Evolutionary conservation across 2,888 invertebrate genomes (phyloP), one percentile per base, ranked within the genome.

Genomic region (Lobophora halterata): DNA sequence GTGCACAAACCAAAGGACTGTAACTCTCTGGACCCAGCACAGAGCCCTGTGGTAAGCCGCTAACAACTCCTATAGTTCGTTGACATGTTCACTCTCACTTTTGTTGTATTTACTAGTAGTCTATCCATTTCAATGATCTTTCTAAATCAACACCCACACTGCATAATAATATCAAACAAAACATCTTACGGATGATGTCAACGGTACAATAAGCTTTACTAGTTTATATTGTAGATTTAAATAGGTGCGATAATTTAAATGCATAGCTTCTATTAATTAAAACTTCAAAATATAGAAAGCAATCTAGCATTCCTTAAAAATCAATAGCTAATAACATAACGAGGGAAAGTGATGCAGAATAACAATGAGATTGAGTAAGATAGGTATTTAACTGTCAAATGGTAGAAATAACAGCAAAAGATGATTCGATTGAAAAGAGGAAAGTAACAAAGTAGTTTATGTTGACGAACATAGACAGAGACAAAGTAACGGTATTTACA

Each of bases 31-130:
- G 61, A 46, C 61, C 62, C 46, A 68, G 63, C 50, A 51, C 52
- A 50, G 56, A 42, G 49, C 68, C 66, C 60, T 72, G 74, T 48
- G 77, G 75, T 73, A 64, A 59, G 65, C 76, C 74, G 59, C 75
- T 65, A 68, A 70, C 61, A 58, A 57, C 60, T 49, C 46, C 35
- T 49, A 32, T 46, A 62, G 71, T 71, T 73, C 65, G 52, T 69
- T 65, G 70, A 71, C 72, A 67, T 55, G 46, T 55, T 51, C 50
- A 69, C 69, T 69, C 65, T 70, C 65, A 52, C 62, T 68, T 59
- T 67, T 55, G 56, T 55, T 54, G 41, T 47, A 51, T 54, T 52
- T 38, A 45, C 37, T 35, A 46, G n/a, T n/a, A n/a, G 26, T 41
- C 31, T 42, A 44, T 40, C 30, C 18, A 44, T 49, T 46, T 37